phyloP scores from a whole-genome alignment of 2,888 invertebrate species.

The Microplitis deprimator region DNA sequence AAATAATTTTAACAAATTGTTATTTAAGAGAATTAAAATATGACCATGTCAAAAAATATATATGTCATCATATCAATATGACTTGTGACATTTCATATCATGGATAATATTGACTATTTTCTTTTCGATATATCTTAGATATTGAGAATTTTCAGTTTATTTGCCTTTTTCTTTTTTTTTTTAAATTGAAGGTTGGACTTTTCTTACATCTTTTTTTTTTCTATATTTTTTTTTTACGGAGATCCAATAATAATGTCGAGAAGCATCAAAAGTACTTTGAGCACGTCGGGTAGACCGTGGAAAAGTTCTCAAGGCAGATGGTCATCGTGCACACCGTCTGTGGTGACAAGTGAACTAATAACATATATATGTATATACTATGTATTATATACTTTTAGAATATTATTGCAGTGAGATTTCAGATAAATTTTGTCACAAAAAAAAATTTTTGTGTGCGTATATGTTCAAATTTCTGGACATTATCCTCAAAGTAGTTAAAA shows the following conservation, averaged over 20 bases:
- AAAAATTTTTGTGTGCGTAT: no score
- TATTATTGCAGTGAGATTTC: no score
- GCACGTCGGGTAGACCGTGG: conserved; percentile 14
- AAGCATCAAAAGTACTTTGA: conserved; percentile 1
- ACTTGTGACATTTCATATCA: not conserved
- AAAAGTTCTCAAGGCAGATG: conserved; percentile 40
- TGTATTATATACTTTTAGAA: no score
- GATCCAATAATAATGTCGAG: conserved; percentile 24
- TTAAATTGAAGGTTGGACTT: not conserved
- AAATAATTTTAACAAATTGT: no score
- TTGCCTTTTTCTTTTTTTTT: not conserved
- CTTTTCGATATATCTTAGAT: not conserved
- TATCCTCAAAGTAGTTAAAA: no score
- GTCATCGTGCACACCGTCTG: conserved; percentile 41
- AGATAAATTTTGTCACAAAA: no score
- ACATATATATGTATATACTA: not conserved
- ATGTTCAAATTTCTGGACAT: no score
- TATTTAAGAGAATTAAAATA: not conserved
- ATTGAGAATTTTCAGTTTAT: not conserved
- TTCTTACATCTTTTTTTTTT: not conserved
- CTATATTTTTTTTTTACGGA: not conserved
- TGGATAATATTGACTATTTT: conserved; percentile 7
- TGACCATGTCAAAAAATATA: not conserved
- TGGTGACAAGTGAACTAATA: conserved; percentile 41
- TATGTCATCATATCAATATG: not conserved